These are phyloP conservation scores for Eupsittula cactorum DNA, from an alignment of 2,113 vertebrate species.

Conservation along the genomic window DNA sequence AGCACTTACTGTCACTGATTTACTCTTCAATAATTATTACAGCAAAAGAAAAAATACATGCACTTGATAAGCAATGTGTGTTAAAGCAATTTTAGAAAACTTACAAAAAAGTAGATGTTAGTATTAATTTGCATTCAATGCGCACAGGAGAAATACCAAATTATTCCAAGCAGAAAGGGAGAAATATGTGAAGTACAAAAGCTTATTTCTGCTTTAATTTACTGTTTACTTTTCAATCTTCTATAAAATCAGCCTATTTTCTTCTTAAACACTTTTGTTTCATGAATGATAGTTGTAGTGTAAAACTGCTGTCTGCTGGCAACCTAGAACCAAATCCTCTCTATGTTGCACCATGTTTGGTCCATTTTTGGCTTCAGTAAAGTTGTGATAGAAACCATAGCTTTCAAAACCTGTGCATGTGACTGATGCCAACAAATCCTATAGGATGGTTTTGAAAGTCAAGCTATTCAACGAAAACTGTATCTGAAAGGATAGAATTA, in stretches of 20 bases:
- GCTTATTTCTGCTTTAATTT: neutral
- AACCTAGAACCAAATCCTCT: neutral
- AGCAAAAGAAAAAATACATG: neutral
- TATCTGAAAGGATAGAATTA: neutral
- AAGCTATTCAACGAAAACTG: neutral
- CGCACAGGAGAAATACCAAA: neutral
- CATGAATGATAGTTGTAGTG: neutral
- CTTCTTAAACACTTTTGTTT: neutral
- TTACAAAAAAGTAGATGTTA: neutral
- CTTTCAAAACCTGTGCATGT: neutral
- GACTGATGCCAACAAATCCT: neutral
- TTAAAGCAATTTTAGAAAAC: neutral
- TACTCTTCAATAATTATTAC: neutral
- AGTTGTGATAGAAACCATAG: neutral
- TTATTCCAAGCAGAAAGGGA: neutral
- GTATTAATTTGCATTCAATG: neutral
- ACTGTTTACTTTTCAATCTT: neutral
- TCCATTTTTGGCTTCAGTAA: neutral
- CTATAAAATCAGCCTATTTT: neutral
- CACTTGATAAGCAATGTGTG: neutral
- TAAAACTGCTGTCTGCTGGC: neutral
- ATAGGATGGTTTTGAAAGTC: neutral
- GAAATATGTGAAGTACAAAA: neutral
- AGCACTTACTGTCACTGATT: neutral
- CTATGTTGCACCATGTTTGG: fast-evolving